Conservation (phyloP, 2,888 invertebrate genomes). For the Nematopogon swammerdamellus region DNA sequence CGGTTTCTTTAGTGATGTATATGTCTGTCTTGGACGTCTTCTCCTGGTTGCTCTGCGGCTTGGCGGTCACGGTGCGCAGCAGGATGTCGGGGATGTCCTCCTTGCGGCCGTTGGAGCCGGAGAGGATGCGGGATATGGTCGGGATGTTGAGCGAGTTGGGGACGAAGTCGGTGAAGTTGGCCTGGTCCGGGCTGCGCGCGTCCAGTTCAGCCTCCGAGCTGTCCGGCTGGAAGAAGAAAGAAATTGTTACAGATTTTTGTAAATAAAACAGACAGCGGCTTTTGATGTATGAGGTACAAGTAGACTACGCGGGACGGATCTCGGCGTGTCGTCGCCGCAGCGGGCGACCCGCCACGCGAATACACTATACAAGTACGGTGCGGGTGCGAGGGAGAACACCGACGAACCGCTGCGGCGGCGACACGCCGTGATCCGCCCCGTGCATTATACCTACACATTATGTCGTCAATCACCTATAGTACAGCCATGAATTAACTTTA, state of each 20-base stretch:
- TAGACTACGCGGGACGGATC: too few species aligned
- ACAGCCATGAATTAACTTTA: too few species aligned
- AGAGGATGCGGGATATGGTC: constrained; percentile 79
- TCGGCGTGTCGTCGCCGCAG: too few species aligned
- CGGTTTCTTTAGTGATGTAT: constrained; percentile 39
- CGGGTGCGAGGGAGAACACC: too few species aligned
- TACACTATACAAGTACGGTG: too few species aligned
- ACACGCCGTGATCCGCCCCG: too few species aligned
- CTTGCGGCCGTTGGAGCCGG: constrained; percentile 81
- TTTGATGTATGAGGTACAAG: too few species aligned
- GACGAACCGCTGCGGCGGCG: too few species aligned
- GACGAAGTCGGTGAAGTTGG: constrained; percentile 61
- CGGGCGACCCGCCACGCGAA: too few species aligned
- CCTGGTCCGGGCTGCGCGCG: constrained; percentile 36
- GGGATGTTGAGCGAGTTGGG: constrained; percentile 71
- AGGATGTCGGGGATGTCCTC: constrained; percentile 79
- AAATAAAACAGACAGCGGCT: too few species aligned
- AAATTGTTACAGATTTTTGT: constrained; percentile 5
- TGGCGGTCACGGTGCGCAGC: constrained; percentile 63
- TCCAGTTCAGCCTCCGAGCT: constrained; percentile 35
- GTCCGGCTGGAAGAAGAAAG: constrained; percentile 32
- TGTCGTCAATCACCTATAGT: too few species aligned
- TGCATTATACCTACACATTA: too few species aligned
- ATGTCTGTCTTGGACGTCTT: constrained; percentile 43
- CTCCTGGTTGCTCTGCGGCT: constrained; percentile 43